phyloP scores from a whole-genome alignment of 2,113 vertebrate species.

The Sorex araneus region DNA sequence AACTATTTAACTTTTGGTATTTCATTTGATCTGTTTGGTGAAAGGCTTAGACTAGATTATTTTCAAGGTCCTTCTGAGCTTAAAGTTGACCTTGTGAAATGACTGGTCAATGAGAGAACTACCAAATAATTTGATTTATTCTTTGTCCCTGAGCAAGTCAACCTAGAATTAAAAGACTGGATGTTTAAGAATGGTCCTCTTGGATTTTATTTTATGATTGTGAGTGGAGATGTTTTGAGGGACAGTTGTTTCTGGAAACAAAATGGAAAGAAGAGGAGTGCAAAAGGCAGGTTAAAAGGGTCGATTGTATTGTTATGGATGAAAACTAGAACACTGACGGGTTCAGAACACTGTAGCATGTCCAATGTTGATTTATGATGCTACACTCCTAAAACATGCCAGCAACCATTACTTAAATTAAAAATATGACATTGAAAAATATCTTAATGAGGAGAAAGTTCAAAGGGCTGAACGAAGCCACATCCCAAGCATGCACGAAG shows the following conservation, averaged over 20 bases:
- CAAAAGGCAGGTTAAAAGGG: neutral
- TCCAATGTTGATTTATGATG: neutral
- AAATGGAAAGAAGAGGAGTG: neutral
- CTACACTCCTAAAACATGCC: neutral
- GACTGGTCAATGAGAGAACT: neutral
- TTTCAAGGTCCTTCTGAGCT: neutral
- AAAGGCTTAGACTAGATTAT: neutral
- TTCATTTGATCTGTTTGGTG: neutral
- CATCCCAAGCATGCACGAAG: too few relatives aligned
- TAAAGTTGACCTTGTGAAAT: slow-evolving; percentile 10
- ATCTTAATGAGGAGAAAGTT: too few relatives aligned
- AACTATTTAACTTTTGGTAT: neutral
- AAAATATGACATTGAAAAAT: neutral
- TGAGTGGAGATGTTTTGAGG: too few relatives aligned
- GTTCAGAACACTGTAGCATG: too few relatives aligned
- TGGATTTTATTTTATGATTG: too few relatives aligned
- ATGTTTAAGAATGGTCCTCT: neutral
- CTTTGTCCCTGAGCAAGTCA: neutral
- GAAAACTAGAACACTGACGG: neutral
- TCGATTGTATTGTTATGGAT: neutral
- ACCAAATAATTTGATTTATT: neutral
- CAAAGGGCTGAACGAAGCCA: too few relatives aligned
- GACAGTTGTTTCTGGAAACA: neutral
- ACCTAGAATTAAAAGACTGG: neutral
- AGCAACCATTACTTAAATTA: neutral